Base-by-base conservation (phyloP, 2,888 invertebrate genomes). In the Opisthograptis luteolata region DNA sequence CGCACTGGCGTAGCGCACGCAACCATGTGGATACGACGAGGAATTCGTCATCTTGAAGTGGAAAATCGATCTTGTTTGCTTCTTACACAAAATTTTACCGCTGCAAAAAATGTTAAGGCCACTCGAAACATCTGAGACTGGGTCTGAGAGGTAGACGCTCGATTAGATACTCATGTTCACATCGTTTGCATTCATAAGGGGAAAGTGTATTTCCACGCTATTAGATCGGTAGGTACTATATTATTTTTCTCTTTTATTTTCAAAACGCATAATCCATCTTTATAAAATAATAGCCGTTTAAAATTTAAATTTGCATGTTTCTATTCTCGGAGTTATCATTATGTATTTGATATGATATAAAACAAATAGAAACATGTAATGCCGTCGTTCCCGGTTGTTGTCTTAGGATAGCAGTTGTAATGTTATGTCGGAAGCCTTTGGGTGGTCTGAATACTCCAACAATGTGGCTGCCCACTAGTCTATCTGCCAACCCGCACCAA, bases 61-160 rank as follows among this genome's bases (percentile, higher is more conserved):
- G 70, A 75, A 78, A 77, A 76, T 73, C 66, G 67, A 73, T 76
- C 67, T 70, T 66, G 63, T 62, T 73, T 61, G 64, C 58, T 70
- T 66, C 66, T 57, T 61, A 64, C 54, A 64, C 50, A 58, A 66
- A 65, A 34, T 34, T 30, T 30, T 48, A 36, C 27, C 13, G 37
- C n/a, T n/a, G 17, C 20, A 32, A 41, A 41, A 47, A 47, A 24
- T 32, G 24, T 27, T 17, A 12, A 37, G 6, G 9, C 17, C 31
- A 30, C 40, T 41, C 30, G 28, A 48, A 17, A 24, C 24, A 35
- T 34, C 31, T 37, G 30, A 15, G 13, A 64, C 9, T 10, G n/a
- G 13, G 9, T 20, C 32, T n/a, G 25, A 42, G 31, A 41, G 35
- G 25, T 6, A 35, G 12, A 20, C 15, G 13, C 31, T 20, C 43